phyloP scores from a whole-genome alignment of 2,797 vertebrate genomes.

The Eulemur albifrons region DNA sequence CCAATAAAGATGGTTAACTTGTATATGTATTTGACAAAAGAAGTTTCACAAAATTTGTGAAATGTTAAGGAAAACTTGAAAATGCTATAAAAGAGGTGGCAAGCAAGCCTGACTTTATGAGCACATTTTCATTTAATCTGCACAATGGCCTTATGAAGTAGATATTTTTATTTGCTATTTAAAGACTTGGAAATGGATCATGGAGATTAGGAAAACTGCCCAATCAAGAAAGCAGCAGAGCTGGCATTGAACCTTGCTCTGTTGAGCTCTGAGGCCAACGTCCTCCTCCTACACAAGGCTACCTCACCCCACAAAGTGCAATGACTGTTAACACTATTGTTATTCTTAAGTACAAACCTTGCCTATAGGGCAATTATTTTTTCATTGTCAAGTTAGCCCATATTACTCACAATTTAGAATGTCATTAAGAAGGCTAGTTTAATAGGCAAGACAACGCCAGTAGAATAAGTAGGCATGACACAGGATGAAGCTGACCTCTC shows the following conservation, averaged over 20 bases:
- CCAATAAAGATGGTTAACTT: neutral
- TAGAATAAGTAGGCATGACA: neutral
- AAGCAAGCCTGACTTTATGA: neutral
- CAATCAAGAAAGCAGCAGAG: neutral
- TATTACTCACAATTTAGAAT: conserved; percentile 54
- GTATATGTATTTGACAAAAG: neutral
- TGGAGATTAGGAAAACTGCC: neutral
- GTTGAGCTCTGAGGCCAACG: neutral
- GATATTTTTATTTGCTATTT: conserved; percentile 41
- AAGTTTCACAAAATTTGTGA: neutral
- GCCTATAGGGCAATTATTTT: neutral
- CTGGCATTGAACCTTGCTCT: neutral
- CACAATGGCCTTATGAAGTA: neutral
- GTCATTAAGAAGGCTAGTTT: conserved; percentile 10
- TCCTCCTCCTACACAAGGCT: neutral
- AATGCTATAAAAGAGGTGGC: neutral
- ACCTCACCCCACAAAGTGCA: no score
- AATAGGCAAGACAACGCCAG: conserved; percentile 2
- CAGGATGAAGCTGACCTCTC: conserved; percentile 43
- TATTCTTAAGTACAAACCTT: neutral
- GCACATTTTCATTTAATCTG: neutral
- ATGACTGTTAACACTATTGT: neutral
- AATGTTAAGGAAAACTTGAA: neutral
- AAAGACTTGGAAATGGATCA: neutral
- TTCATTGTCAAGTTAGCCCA: neutral